Evolutionary conservation across 2,113 vertebrate genomes (phyloP).

Genomic region (Calyptomena viridis): DNA sequence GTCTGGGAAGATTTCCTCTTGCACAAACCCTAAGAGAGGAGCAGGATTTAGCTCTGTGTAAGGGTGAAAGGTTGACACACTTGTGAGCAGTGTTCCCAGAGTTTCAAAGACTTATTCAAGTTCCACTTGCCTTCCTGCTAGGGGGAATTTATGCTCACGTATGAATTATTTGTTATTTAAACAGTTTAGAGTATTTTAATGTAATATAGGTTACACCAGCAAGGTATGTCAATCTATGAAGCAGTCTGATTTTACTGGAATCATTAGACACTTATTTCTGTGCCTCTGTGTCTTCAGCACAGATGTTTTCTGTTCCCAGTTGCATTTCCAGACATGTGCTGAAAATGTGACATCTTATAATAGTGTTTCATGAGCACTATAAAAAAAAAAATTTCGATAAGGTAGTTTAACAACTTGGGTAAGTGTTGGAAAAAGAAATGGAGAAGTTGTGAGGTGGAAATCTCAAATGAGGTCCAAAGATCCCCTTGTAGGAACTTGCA

Average conservation of each 20-base stretch:
- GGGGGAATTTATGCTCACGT: not conserved
- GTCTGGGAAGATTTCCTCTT: not conserved
- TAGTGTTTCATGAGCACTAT: not conserved
- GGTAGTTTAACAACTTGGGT: constrained; percentile 25
- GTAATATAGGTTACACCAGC: not conserved
- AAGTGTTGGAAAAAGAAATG: constrained; percentile 36
- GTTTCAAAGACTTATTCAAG: not conserved
- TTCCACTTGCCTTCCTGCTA: not conserved
- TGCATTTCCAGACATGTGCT: not conserved
- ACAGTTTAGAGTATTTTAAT: not conserved
- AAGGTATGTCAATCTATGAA: not conserved
- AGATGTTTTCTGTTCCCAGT: constrained; percentile 11
- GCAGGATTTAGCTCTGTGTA: not conserved
- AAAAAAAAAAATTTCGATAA: constrained; percentile 1
- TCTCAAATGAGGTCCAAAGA: constrained; percentile 13
- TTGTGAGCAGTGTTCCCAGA: not conserved
- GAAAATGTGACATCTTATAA: constrained; percentile 1
- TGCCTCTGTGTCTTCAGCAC: not conserved
- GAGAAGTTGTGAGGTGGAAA: not conserved
- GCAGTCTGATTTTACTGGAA: not conserved
- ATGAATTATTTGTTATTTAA: not conserved
- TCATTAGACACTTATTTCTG: not conserved
- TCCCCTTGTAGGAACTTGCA: constrained; percentile 17
- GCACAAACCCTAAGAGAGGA: not conserved
- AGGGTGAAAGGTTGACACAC: not conserved